Evolutionary conservation across 2,888 invertebrate genomes (phyloP), one percentile per base, ranked within the genome.

Genomic region (Choristoneura rosaceana): DNA sequence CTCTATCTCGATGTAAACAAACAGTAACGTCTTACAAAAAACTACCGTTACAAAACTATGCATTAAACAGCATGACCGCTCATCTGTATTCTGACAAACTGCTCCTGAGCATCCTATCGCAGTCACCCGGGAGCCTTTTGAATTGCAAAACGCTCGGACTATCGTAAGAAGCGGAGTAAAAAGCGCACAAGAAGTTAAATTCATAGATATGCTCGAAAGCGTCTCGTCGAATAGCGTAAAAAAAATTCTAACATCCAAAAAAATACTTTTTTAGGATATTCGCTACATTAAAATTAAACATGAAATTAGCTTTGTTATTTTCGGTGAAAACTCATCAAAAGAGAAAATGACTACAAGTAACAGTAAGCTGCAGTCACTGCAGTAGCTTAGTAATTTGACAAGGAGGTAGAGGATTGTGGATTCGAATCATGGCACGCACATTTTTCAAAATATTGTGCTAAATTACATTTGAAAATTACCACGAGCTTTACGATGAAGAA

Each of bases 101-200:
- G 76, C 79, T 75, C 79, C 77, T 84, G 82, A 79, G 79, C 79
- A 84, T 80, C 80, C 80, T 82, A 83, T 82, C 78, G 74, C 74
- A 82, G 81, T 77, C 81, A 78, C 80, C 77, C 77, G 76, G 78
- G 78, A 79, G 81, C 80, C 84, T 81, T 89, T 89, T 89, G 89
- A 89, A 89, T 89, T 89, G 88, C 88, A 87, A 89, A 90, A 84
- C 80, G 80, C 76, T 43, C 47, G 75, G 80, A 75, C 80, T 79
- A 82, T 84, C 85, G 83, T 85, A 85, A 87, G 84, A 84, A 87
- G 84, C 80, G 78, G 81, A 78, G 81, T 83, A 87, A 84, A 87
- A 87, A 88, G 81, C 77, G 73, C 66, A 76, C 80, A 75, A 71
- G 81, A 80, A 74, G 74, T 75, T 77, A 58, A 74, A 52, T 58